A percentile compares a stretch with the other conserved stretches of the same genome.
Evolutionary conservation across 2,888 invertebrate species (phyloP).

Genomic region (Latrodectus hesperus): DNA sequence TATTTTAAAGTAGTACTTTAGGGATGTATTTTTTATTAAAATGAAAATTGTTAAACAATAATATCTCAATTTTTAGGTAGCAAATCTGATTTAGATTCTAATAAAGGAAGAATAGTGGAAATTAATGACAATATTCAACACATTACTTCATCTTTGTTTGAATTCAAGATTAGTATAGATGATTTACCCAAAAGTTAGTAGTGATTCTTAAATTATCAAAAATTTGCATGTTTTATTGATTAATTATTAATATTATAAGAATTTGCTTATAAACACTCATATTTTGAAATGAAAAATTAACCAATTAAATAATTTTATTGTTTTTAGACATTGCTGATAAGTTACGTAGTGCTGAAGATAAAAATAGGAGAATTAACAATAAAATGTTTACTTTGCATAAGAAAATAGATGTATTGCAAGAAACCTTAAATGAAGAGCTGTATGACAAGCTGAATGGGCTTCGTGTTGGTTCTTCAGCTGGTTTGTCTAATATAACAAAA

Average conservation of each 20-base stretch:
- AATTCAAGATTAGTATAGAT: constrained; percentile 49
- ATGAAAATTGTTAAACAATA: neutral
- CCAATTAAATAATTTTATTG: neutral
- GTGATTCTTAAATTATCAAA: neutral
- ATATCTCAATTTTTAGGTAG: constrained; percentile 2
- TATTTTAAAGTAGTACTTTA: too few relatives aligned
- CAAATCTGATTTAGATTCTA: constrained; percentile 16
- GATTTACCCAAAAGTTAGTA: constrained; percentile 43
- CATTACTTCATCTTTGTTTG: constrained; percentile 26
- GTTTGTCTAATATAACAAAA: constrained; percentile 70
- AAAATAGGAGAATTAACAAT: constrained; percentile 26
- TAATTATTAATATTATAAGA: too few relatives aligned
- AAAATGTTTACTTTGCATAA: constrained; percentile 59
- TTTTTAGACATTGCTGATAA: constrained; percentile 59
- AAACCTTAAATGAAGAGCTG: constrained; percentile 58
- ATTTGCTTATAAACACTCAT: too few relatives aligned
- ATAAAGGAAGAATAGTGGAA: constrained; percentile 20
- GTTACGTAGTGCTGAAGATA: constrained; percentile 55
- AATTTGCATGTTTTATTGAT: neutral
- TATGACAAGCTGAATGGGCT: constrained; percentile 67
- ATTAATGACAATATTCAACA: constrained; percentile 38
- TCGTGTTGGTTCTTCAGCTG: constrained; percentile 69
- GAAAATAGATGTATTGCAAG: constrained; percentile 64
- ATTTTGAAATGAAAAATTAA: too few relatives aligned
- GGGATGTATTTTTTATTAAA: neutral